Evolutionary conservation across 1,140 invertebrate species (phyloP), one percentile per base, ranked within the genome.

Genomic region (Neomicropteryx cornuta): DNA sequence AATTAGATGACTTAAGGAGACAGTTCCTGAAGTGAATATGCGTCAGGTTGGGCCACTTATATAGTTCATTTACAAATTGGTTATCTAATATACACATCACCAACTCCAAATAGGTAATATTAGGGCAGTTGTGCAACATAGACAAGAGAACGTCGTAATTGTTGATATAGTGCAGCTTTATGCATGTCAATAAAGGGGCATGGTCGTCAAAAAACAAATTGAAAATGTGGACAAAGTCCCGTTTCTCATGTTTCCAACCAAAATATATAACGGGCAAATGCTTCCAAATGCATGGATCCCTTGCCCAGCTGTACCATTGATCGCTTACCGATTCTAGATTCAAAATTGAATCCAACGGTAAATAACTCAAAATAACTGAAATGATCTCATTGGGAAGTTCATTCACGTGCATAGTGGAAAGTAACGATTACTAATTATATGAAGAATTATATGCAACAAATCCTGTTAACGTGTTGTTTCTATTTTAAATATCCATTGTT

Each of bases 101-200:
- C 37, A 65, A 33, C 45, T 63, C 60, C 19, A 65, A 24, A 19
- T 54, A 57, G 34, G 45, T 51, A 33, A 66, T 43, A 46, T 66
- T 60, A 33, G 42, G 35, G 42, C 60, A 63, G 33, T 54, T 46
- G 6, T 57, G 47, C 39, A 55, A 42, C n/a, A 66, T 45, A 36
- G 50, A 51, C 41, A 51, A 52, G 23, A 61, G 54, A 8, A 46
- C 42, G 16, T 50, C 33, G 41, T 62, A 63, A 45, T 41, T 58
- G 44, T 62, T 54, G n/a, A 61, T 49, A 52, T 63, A 62, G 37
- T 66, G 62, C 24, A 66, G 41, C 45, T 57, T 62, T 28, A 66
- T 46, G 32, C 47, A 44, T n/a, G n/a, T n/a, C n/a, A n/a, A n/a
- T n/a, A n/a, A n/a, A n/a, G n/a, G n/a, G n/a, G n/a, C n/a, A n/a